Base-by-base conservation (phyloP, 1,140 invertebrate genomes). In the Paraescarpia echinospica region DNA sequence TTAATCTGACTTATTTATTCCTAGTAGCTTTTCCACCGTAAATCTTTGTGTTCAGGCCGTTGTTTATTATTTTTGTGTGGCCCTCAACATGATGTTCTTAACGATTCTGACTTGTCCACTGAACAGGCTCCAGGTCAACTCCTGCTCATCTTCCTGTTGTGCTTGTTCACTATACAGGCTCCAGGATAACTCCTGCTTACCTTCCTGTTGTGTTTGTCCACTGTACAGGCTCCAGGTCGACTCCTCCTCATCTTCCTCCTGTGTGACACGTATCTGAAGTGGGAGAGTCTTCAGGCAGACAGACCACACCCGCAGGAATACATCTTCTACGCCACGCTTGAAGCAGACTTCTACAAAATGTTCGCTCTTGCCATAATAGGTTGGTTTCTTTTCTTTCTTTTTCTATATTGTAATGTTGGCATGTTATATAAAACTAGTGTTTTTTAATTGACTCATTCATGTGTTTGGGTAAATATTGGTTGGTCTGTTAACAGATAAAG, bases 191-290 rank as follows among this genome's bases (percentile, higher is more conserved):
- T 33, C 35, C 34, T 34, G 33, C 31, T 92, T 18, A 35, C 92
- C 34, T 34, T 34, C 5, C 51, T 92, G 8, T 12, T 41, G 41
- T 41, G 41, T 41, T 41, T 41, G 31, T 92, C 33, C 35, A 89
- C 91, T 77, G 27, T 77, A 4, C 91, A 95, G 95, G 93, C 94
- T 27, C 91, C 94, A n/a, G 95, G 95, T 95, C 95, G 95, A 91
- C 93, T 95, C 41, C 92, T 94, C 0, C 89, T 95, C 14, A 93
- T 95, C 41, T 94, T 95, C 89, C 93, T 95, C 91, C 92, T 95
- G 0, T 95, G 95, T 94, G 95, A 96, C 93, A 94, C 95, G 0
- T 95, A 95, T 92, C 94, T 93, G 0, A 95, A 95, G 91, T 93
- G 94, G 92, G 59, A 77, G 59, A 77, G 59, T 77, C 59, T 77